Base-by-base conservation (phyloP, 2,797 vertebrate genomes). In the Oreochromis grahami region DNA sequence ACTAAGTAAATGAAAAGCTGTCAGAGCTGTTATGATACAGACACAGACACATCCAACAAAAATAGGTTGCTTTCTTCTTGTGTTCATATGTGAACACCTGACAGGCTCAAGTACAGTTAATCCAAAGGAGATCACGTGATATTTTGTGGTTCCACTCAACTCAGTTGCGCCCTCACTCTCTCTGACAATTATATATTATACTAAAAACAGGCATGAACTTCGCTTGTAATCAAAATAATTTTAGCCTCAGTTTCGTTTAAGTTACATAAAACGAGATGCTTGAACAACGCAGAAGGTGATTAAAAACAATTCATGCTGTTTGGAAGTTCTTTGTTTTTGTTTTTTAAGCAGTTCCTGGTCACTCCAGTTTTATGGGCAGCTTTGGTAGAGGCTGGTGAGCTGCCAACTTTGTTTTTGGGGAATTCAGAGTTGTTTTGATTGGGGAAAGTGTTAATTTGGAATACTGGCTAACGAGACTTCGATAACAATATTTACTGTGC, bases 401-500 rank as follows among this genome's bases (percentile, higher is more conserved):
- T 68, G 63, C 21, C 65, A 70, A 10, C 38, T 70, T 45, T 26
- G 21, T 26, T 53, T 12, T 24, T 3, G 21, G n/a, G 10, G n/a
- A 24, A 24, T 13, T 53, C n/a, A 53, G n/a, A 13, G 51, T 11
- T 17, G 8, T 15, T 45, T 70, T 70, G 41, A 70, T 70, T 29
- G 41, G 12, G 0, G 4, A 45, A 17, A 17, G 41, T 43, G 24
- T 45, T 45, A 29, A 45, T 48, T 26, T 17, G 21, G 21, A 45
- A 70, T 45, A 70, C 13, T 17, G 65, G 15, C 68, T 72, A 45
- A 72, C 43, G 0, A 43, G 15, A 1, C 0, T 26, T 48, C 0
- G 2, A 15, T 48, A 72, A 29, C 26, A 8, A 29, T 19, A 48
- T 48, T 72, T 26, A 29, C 9, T 0, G 48, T 19, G 15, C 41